Base-by-base conservation (phyloP, 2,888 invertebrate genomes). In the Halocaridina rubra region DNA sequence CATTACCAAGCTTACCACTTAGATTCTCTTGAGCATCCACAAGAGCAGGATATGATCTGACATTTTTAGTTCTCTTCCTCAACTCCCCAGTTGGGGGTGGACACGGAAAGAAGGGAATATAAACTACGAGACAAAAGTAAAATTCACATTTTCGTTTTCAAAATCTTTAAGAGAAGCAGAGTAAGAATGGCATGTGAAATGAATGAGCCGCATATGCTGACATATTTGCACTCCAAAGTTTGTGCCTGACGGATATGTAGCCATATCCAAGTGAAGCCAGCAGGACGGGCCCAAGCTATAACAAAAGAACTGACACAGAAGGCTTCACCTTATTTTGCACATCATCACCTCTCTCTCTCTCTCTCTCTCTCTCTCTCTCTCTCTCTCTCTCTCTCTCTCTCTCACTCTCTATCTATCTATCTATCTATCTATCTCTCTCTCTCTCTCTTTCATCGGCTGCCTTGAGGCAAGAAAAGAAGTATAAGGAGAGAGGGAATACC, bases 81-180 rank as follows among this genome's bases (percentile, higher is more conserved):
- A n/a, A n/a, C n/a, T n/a, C n/a, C n/a, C n/a, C n/a, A n/a, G n/a
- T n/a, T n/a, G n/a, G n/a, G n/a, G n/a, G n/a, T n/a, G n/a, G n/a
- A n/a, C n/a, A n/a, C n/a, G n/a, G n/a, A n/a, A n/a, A n/a, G n/a
- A n/a, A n/a, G n/a, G n/a, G n/a, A n/a, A n/a, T n/a, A n/a, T n/a
- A n/a, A n/a, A n/a, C n/a, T n/a, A n/a, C n/a, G n/a, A n/a, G n/a
- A n/a, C n/a, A n/a, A n/a, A n/a, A n/a, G n/a, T n/a, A n/a, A n/a
- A n/a, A n/a, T n/a, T n/a, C n/a, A n/a, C n/a, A n/a, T n/a, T n/a
- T n/a, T n/a, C n/a, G n/a, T n/a, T n/a, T n/a, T n/a, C n/a, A n/a
- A n/a, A n/a, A n/a, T n/a, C n/a, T n/a, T n/a, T n/a, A n/a, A 69
- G 69, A 69, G 69, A 69, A 32, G 30, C 29, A 69, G 69, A 69